These are phyloP conservation scores for Pissodes strobi DNA, from an alignment of 1,140 invertebrate species.

Conservation along the genomic window DNA sequence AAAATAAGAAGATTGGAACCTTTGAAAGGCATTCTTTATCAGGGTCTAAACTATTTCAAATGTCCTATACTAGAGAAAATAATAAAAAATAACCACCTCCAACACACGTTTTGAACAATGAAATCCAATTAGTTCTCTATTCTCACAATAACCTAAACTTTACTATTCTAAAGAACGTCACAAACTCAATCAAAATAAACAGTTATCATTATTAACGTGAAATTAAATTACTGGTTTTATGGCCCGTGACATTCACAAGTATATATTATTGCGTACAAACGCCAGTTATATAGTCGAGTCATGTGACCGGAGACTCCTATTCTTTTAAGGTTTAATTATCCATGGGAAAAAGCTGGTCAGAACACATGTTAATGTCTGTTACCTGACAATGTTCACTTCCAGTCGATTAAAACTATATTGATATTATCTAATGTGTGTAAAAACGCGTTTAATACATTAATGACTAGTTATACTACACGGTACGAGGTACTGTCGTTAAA, in stretches of 20 bases:
- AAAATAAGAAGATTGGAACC: too few species aligned
- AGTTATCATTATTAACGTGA: slow-evolving; percentile 7
- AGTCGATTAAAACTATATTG: slow-evolving; percentile 27
- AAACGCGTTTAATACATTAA: slow-evolving; percentile 22
- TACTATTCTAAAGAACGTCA: not conserved
- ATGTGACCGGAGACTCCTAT: not conserved
- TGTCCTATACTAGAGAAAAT: too few species aligned
- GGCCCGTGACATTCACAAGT: slow-evolving; percentile 3
- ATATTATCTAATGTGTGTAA: slow-evolving; percentile 26
- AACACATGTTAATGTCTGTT: slow-evolving; percentile 17
- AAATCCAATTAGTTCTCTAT: too few species aligned
- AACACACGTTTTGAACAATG: too few species aligned
- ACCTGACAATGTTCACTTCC: slow-evolving; percentile 26
- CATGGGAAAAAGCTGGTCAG: slow-evolving; percentile 19
- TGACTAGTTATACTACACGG: slow-evolving; percentile 12
- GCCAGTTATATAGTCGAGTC: not conserved
- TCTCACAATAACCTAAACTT: too few species aligned
- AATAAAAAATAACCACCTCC: too few species aligned
- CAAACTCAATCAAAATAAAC: slow-evolving; percentile 3
- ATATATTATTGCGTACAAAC: not conserved
- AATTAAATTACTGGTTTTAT: slow-evolving; percentile 7
- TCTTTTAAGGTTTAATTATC: slow-evolving; percentile 17
- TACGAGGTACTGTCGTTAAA: too few species aligned
- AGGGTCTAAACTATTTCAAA: too few species aligned
- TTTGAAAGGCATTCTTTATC: too few species aligned